Evolutionary conservation across 64 coral and sea anemone species (phyloP).

Genomic region (Catalaphyllia jardinei): DNA sequence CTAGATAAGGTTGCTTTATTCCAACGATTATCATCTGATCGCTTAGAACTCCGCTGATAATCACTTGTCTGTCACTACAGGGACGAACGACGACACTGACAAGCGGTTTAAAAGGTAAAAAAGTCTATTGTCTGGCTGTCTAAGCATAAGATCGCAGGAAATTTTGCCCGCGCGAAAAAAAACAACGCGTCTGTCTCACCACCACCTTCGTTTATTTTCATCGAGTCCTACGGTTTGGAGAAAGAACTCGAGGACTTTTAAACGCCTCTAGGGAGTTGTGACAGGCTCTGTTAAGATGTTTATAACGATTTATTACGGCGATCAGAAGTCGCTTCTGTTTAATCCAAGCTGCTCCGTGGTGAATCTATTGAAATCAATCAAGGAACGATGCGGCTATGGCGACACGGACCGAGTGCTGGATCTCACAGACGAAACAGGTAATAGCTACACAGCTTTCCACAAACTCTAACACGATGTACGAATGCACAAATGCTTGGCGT

Average conservation of each 20-base stretch:
- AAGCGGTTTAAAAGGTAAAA: neutral
- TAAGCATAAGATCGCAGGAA: neutral
- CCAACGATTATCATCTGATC: neutral
- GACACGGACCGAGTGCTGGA: conserved; percentile 67
- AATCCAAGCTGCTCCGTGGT: conserved; percentile 82
- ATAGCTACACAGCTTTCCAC: neutral
- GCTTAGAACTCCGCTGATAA: neutral
- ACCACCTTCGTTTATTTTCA: neutral
- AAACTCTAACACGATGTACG: neutral
- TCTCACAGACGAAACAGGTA: conserved; percentile 90
- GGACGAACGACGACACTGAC: neutral
- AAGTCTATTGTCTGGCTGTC: conserved; percentile 12
- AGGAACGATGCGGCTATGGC: conserved; percentile 81
- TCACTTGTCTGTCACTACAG: conserved; percentile 17
- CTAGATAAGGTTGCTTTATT: neutral
- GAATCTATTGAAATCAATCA: conserved; percentile 79
- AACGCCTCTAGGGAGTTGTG: neutral
- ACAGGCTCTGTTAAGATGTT: conserved; percentile 57
- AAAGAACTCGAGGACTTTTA: neutral
- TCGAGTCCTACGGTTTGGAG: neutral
- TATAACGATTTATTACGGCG: conserved; percentile 74
- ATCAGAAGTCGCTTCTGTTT: conserved; percentile 71
- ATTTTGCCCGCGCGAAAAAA: neutral
- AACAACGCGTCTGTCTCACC: neutral
- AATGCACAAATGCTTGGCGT: neutral